Evolutionary conservation across 2,888 invertebrate species (phyloP).

Genomic region (Belgica antarctica): DNA sequence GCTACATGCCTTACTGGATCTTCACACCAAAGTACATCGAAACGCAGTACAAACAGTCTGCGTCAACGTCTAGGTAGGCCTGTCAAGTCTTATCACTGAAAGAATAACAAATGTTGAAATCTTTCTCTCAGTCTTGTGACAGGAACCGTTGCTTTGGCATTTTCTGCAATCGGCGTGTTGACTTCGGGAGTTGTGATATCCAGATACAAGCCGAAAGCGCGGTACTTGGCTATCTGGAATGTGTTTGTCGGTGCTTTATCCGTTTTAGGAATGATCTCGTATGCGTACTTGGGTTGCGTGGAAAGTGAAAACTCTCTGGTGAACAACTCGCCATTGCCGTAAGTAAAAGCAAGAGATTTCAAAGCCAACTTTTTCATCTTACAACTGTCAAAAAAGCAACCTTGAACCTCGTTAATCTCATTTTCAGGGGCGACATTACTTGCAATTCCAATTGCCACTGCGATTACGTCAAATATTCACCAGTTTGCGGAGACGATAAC

Average conservation of each 20-base stretch:
- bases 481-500: constrained; percentile 66
- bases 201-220: constrained; percentile 64
- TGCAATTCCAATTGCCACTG: constrained; percentile 69
- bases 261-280: constrained; percentile 63
- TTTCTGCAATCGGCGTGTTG: constrained; percentile 68
- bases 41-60: constrained; percentile 74
- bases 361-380: neutral
- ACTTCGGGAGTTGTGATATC: constrained; percentile 66
- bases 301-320: constrained; percentile 59
- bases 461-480: constrained; percentile 69
- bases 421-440: neutral
- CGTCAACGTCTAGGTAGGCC: constrained; percentile 63
- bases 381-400: too few species aligned
- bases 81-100: neutral
- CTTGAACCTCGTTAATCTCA: too few species aligned
- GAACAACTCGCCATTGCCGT: constrained; percentile 49
- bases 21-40: constrained; percentile 82
- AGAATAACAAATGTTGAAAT: neutral
- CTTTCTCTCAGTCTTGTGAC: constrained; percentile 62
- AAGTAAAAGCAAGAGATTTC: neutral
- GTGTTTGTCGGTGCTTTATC: constrained; percentile 64
- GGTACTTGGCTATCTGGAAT: constrained; percentile 69
- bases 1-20: constrained; percentile 70
- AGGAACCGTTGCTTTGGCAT: constrained; percentile 67
- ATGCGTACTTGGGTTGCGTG: constrained; percentile 66